phyloP scores from a whole-genome alignment of 1,140 invertebrate species.

The Acromyrmex heyeri region DNA sequence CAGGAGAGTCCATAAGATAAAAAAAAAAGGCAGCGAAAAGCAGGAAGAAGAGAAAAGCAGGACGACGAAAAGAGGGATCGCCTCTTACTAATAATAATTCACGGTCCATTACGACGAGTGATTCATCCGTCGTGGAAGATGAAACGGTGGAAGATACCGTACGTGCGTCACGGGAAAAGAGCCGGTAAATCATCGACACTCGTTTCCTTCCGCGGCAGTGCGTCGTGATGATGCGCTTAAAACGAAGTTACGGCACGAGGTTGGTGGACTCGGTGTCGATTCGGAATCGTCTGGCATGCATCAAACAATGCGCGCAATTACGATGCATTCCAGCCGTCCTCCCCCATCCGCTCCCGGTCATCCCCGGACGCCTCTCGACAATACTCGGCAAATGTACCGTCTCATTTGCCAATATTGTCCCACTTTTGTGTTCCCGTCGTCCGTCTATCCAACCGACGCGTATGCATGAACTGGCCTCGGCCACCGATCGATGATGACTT shows the following conservation, averaged over 20 bases:
- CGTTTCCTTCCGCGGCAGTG: background rate
- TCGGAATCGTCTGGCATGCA: constrained; percentile 75
- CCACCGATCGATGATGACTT: constrained; percentile 71
- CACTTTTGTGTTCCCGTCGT: constrained; percentile 80
- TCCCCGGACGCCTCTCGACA: constrained; percentile 77
- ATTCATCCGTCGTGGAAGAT: constrained; percentile 71
- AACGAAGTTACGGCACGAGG: constrained; percentile 53
- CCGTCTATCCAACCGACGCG: constrained; percentile 51
- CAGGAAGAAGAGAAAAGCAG: background rate
- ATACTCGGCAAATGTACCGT: constrained; percentile 82
- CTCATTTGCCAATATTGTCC: constrained; percentile 86
- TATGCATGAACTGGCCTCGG: constrained; percentile 29
- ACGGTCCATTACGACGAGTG: constrained; percentile 74
- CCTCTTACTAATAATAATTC: constrained; percentile 73
- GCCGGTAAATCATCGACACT: constrained; percentile 69
- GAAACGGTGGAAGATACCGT: constrained; percentile 34
- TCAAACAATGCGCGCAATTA: constrained; percentile 84
- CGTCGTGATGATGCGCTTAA: constrained; percentile 13
- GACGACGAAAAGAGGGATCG: constrained; percentile 39
- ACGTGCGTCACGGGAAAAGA: constrained; percentile 34
- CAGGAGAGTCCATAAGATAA: constrained; percentile 1
- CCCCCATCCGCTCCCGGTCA: constrained; percentile 57
- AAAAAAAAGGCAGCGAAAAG: background rate
- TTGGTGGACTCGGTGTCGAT: constrained; percentile 29
- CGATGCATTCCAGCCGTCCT: constrained; percentile 71